Conservation (phyloP, 2,113 vertebrate genomes). For the Sminthopsis crassicaudata region DNA sequence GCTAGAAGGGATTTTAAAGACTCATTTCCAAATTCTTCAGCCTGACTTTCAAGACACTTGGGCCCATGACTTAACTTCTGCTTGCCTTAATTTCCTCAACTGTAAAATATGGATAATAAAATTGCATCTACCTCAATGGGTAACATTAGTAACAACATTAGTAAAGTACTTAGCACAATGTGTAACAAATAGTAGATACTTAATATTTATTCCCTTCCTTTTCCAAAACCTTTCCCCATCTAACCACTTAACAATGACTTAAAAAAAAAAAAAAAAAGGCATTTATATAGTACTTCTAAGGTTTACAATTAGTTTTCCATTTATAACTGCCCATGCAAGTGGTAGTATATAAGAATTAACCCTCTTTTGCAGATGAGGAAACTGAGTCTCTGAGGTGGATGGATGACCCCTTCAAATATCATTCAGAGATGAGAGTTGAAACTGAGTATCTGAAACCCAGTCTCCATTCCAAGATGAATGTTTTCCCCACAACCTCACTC, state of each 20-base stretch:
- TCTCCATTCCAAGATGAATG: neutral
- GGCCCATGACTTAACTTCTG: neutral
- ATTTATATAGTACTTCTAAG: neutral
- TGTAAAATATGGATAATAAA: neutral
- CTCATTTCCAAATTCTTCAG: neutral
- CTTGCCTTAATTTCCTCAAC: neutral
- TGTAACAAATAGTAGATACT: neutral
- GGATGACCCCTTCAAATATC: neutral
- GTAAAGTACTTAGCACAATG: neutral
- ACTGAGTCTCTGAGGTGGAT: neutral
- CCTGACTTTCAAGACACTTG: neutral
- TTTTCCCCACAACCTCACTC: neutral
- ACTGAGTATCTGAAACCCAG: neutral
- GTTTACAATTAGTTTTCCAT: neutral
- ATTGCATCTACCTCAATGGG: neutral
- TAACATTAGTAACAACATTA: neutral
- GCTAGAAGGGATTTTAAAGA: neutral
- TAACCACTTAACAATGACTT: neutral
- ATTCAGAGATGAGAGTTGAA: neutral
- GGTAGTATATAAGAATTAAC: neutral
- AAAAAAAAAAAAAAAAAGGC: neutral
- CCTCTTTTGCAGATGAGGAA: neutral
- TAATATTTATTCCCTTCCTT: neutral
- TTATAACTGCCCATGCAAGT: neutral
- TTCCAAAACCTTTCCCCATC: neutral